Base-by-base conservation (phyloP, 1,140 invertebrate species). In the Armadillidium nasatum region DNA sequence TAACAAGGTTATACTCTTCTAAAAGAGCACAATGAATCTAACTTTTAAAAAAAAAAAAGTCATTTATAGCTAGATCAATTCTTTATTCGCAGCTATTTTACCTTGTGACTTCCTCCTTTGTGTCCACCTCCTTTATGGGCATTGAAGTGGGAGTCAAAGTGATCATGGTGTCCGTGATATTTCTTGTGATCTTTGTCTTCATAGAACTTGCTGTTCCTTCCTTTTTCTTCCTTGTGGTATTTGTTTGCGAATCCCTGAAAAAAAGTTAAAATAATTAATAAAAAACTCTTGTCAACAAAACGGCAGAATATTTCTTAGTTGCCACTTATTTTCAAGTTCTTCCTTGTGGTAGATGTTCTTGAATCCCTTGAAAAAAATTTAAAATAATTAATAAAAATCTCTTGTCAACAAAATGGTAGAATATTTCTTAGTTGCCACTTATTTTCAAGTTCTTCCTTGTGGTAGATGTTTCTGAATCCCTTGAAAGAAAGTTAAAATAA, bases 311-410 rank as follows among this genome's bases (percentile, higher is more conserved):
- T 80, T 23, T 82, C 75, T 11, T n/a, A n/a, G n/a, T n/a, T n/a
- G n/a, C n/a, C n/a, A n/a, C n/a, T 80, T 69, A 15, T 81, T 73
- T 10, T 76, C 82, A 68, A 79, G 82, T 72, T 82, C 82, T 70
- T 82, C 82, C 60, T 83, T 82, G 75, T 82, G 82, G 78, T 82
- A 83, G 7, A 82, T 77, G 44, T 82, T 82, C 73, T 82, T 83
- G 81, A 76, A 82, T 23, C 82, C 82, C 76, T 82, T 68, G 21
- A 72, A 76, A 10, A 50, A 66, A 44, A 74, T 54, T 44, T 69
- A 19, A n/a, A 7, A 33, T 76, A n/a, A n/a, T n/a, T n/a, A n/a
- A n/a, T n/a, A n/a, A n/a, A n/a, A n/a, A n/a, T n/a, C n/a, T n/a
- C n/a, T n/a, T n/a, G n/a, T n/a, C n/a, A n/a, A n/a, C n/a, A n/a